These are phyloP conservation scores for Psittacus erithacus DNA, from an alignment of 2,113 vertebrate species.

Conservation along the genomic window DNA sequence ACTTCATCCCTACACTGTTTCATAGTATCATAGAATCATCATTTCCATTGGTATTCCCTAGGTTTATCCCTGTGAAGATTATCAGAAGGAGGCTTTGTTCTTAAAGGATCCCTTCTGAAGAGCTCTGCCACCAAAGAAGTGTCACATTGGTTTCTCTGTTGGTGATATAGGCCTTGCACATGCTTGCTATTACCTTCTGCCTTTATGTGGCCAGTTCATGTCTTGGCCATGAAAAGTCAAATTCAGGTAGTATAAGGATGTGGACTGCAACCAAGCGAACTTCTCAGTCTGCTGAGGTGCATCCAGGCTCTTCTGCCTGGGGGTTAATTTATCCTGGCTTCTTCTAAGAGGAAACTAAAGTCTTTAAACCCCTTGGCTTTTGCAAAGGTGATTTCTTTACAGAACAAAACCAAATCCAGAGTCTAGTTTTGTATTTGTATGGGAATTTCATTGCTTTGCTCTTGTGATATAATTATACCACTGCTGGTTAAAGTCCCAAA, in stretches of 20 bases:
- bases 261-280: neutral
- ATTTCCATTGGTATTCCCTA: neutral
- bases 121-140: neutral
- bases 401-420: neutral
- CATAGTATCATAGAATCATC: neutral
- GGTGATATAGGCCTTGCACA: neutral
- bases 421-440: neutral
- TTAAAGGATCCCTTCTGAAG: neutral
- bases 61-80: neutral
- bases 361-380: neutral
- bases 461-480: neutral
- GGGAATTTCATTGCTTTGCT: neutral
- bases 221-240: neutral
- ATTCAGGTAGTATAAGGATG: neutral
- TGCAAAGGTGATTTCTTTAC: neutral
- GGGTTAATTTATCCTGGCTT: neutral
- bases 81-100: neutral
- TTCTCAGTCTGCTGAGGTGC: neutral
- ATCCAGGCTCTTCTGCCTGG: neutral
- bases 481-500: neutral
- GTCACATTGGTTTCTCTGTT: neutral
- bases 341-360: neutral
- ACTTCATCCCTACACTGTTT: neutral
- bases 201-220: neutral
- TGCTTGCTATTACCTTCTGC: fast-evolving